Evolutionary conservation across 2,113 vertebrate genomes (phyloP).

Genomic region (Chloropsis cyanopogon): DNA sequence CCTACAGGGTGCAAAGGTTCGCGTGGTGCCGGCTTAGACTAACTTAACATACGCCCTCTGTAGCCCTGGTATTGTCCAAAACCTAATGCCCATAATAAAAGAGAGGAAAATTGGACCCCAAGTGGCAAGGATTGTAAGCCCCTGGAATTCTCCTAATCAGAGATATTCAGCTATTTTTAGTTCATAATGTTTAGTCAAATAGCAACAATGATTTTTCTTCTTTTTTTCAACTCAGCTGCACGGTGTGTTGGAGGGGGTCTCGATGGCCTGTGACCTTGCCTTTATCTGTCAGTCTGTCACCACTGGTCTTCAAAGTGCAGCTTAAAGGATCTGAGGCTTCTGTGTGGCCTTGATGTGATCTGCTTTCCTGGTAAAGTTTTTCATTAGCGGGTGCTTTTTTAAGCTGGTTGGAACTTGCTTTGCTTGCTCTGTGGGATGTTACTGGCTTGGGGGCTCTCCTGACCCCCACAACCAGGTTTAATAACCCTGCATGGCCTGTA

Average conservation of each 20-base stretch:
- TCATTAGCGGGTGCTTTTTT: slow-evolving; percentile 57
- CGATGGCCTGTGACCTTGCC: slow-evolving; percentile 79
- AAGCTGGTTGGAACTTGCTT: slow-evolving; percentile 42
- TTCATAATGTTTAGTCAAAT: slow-evolving; percentile 84
- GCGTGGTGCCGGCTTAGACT: slow-evolving; percentile 33
- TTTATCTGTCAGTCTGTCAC: slow-evolving; percentile 59
- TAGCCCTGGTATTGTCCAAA: slow-evolving; percentile 55
- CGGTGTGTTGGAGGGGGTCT: slow-evolving; percentile 52
- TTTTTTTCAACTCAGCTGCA: slow-evolving; percentile 61
- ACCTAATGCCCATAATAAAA: slow-evolving; percentile 51
- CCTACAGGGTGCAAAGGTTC: slow-evolving; percentile 55
- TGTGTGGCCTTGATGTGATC: slow-evolving; percentile 63
- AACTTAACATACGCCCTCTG: slow-evolving; percentile 66
- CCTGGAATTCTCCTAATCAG: slow-evolving; percentile 76
- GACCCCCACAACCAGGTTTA: slow-evolving; percentile 14
- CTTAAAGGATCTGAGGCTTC: slow-evolving; percentile 65
- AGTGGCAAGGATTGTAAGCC: slow-evolving; percentile 62
- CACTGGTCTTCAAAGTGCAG: slow-evolving; percentile 65
- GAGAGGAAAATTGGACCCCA: slow-evolving; percentile 64
- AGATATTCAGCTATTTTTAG: slow-evolving; percentile 66
- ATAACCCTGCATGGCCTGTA: neutral
- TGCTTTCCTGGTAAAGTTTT: slow-evolving; percentile 65
- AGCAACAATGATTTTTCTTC: slow-evolving; percentile 74
- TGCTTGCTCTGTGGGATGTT: slow-evolving; percentile 27
- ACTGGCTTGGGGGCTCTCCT: slow-evolving; percentile 27